These are phyloP conservation scores for Pempheris klunzingeri DNA, from an alignment of 2,797 vertebrate species.

Conservation along the genomic window DNA sequence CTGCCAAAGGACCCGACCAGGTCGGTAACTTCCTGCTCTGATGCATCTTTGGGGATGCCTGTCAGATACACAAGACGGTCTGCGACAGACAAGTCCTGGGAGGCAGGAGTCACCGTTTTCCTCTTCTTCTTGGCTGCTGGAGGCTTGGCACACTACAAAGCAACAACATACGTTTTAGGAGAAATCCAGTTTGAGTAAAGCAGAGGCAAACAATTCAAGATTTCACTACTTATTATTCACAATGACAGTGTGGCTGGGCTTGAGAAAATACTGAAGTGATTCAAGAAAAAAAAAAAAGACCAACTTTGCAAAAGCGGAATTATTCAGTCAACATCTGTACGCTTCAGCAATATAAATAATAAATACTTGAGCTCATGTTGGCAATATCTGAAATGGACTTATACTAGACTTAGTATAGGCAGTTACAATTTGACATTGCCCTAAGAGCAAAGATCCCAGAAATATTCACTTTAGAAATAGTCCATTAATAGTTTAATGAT, in stretches of 20 bases:
- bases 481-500: not conserved
- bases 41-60: slow-evolving; percentile 70
- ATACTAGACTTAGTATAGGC: not conserved
- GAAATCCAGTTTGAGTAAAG: not conserved
- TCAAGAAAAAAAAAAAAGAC: too few relatives aligned
- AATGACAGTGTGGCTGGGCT: not conserved
- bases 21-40: slow-evolving; percentile 74
- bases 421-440: too few relatives aligned
- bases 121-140: slow-evolving; percentile 77
- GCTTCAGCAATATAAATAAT: too few relatives aligned
- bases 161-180: not conserved
- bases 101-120: slow-evolving; percentile 13
- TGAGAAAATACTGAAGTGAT: not conserved
- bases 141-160: slow-evolving; percentile 57
- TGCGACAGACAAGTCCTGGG: slow-evolving; percentile 15
- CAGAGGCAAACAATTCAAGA: not conserved
- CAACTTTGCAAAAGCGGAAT: not conserved
- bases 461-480: not conserved
- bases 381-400: not conserved
- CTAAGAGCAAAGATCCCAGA: not conserved
- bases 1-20: slow-evolving; percentile 75
- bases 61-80: slow-evolving; percentile 71
- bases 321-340: not conserved
- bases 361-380: not conserved
- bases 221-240: not conserved